A percentile compares a stretch with the other conserved stretches of the same genome.
Conservation (phyloP, 2,113 vertebrate species). For the Sterrhoptilus dennistouni region DNA sequence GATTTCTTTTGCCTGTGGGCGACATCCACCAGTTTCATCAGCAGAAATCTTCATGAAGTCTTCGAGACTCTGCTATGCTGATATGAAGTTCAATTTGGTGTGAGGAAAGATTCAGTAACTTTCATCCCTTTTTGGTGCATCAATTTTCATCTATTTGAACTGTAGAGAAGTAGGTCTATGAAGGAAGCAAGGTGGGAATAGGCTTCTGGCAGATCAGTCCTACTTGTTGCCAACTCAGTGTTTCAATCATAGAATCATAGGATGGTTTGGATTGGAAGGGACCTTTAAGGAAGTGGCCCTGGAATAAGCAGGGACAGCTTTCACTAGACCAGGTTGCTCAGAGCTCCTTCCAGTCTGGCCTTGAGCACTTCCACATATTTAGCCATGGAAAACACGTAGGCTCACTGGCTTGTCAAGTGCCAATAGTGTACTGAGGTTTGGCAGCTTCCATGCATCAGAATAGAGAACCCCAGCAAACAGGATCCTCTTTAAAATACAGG, state of each 20-base stretch:
- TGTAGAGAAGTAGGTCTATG: not conserved
- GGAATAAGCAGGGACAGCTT: not conserved
- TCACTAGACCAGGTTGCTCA: not conserved
- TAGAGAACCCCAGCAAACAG: not conserved
- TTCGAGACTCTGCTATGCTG: accelerated
- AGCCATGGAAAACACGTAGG: accelerated
- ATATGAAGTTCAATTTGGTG: not conserved
- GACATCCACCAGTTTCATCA: not conserved
- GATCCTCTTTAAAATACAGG: not conserved
- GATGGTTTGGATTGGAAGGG: not conserved
- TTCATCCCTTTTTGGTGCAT: not conserved
- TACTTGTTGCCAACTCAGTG: not conserved
- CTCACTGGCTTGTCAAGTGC: not conserved
- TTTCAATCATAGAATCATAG: not conserved
- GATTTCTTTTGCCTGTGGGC: not conserved
- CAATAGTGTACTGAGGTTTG: not conserved
- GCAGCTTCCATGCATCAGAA: not conserved
- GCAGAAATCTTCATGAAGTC: not conserved
- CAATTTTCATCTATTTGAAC: not conserved
- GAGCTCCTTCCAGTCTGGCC: not conserved
- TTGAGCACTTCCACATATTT: not conserved
- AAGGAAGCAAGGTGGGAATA: not conserved
- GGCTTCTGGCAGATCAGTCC: not conserved
- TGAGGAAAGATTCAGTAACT: not conserved
- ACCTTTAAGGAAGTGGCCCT: not conserved